phyloP scores from a whole-genome alignment of 2,797 vertebrate species.

The Amblyopsis hoosieri region DNA sequence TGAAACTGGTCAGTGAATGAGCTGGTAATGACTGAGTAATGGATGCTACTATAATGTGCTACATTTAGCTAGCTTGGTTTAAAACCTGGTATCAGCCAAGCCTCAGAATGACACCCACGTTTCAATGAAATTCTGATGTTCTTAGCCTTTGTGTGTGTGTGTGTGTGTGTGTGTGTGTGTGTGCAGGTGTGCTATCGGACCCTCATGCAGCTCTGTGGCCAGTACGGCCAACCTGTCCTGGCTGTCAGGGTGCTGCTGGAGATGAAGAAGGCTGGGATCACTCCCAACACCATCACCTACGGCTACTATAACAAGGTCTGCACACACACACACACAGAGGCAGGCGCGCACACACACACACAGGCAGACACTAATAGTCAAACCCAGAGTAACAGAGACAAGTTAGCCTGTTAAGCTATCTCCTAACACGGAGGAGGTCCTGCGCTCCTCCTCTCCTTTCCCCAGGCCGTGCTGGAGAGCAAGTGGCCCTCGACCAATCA shows the following conservation, averaged over 20 bases:
- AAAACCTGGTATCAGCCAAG: too few species aligned
- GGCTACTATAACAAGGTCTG: slow-evolving; percentile 96
- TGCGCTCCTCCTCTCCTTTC: slow-evolving; percentile 2
- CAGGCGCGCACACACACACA: too few species aligned
- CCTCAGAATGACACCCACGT: too few species aligned
- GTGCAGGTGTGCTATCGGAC: slow-evolving; percentile 91
- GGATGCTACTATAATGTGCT: too few species aligned
- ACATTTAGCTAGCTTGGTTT: too few species aligned
- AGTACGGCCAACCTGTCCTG: slow-evolving; percentile 91
- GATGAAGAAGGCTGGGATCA: slow-evolving; percentile 93
- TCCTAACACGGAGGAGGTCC: too few species aligned
- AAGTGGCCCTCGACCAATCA: slow-evolving; percentile 93
- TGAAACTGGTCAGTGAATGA: too few species aligned
- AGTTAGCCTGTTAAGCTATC: too few species aligned
- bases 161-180: slow-evolving; percentile 9
- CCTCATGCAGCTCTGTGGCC: slow-evolving; percentile 94
- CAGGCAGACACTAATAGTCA: too few species aligned
- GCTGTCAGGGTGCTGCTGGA: slow-evolving; percentile 91
- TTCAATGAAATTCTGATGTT: not conserved
- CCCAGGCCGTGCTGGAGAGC: slow-evolving; percentile 92
- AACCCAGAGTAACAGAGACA: too few species aligned
- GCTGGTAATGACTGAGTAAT: too few species aligned
- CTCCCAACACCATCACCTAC: slow-evolving; percentile 94
- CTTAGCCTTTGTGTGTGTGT: not conserved
- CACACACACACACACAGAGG: too few species aligned